A percentile compares a stretch with the other conserved stretches of the same genome.
Evolutionary conservation across 2,888 invertebrate genomes (phyloP).

Genomic region (Calliphora vomitoria): DNA sequence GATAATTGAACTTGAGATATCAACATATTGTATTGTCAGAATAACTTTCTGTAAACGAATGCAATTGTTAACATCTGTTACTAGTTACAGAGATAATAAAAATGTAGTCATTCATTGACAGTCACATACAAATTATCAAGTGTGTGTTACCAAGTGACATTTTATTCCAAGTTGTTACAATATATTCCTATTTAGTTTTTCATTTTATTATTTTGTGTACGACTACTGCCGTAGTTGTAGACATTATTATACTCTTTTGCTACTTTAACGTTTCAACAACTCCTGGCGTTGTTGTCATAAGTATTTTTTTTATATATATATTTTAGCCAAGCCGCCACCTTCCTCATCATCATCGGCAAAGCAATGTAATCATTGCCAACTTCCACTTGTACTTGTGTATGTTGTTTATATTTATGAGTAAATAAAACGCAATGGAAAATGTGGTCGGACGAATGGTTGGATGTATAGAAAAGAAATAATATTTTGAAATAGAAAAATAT

Average conservation of each 20-base stretch:
- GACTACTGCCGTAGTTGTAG: background rate
- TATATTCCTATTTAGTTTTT: conserved; percentile 16
- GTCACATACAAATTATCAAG: conserved; percentile 1
- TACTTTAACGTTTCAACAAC: conserved; percentile 54
- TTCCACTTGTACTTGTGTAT: conserved; percentile 29
- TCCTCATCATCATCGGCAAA: background rate
- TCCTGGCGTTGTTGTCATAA: conserved; percentile 32
- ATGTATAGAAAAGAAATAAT: conserved; percentile 19
- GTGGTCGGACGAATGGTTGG: conserved; percentile 18
- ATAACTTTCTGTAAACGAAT: background rate
- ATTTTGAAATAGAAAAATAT: conserved; percentile 23
- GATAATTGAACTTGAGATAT: conserved; percentile 10
- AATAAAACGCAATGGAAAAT: conserved; percentile 55
- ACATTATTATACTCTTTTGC: conserved; percentile 42
- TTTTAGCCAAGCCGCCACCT: conserved; percentile 17
- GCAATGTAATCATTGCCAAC: conserved; percentile 21
- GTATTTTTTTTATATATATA: conserved; percentile 1
- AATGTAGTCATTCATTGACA: conserved; percentile 8
- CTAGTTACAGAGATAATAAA: conserved; percentile 2
- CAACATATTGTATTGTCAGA: background rate
- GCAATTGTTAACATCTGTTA: conserved; percentile 59
- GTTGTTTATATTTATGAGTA: conserved; percentile 60
- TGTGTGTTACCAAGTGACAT: conserved; percentile 58
- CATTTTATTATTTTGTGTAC: conserved; percentile 9
- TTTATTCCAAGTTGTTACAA: conserved; percentile 13